Base-by-base conservation (phyloP, 2,888 invertebrate genomes). In the Allygus modestus region DNA sequence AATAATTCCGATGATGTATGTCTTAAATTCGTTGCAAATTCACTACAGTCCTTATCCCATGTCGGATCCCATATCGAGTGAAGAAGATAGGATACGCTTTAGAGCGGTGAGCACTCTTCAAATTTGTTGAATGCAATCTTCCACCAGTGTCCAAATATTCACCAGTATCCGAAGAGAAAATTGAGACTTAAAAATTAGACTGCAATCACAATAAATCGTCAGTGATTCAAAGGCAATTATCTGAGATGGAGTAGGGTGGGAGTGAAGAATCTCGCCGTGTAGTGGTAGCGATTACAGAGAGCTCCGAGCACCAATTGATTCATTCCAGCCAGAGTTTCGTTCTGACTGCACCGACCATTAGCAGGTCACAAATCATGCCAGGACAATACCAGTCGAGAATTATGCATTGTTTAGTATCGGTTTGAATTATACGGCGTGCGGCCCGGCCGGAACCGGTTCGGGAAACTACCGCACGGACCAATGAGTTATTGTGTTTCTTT, bases 331-430 rank as follows among this genome's bases (percentile, higher is more conserved):
- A 20, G 73, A 43, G 73, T 73, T 73, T 73, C 73, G 73, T 73
- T 43, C 73, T 73, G 73, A 73, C 41, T 73, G 73, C 73, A 73
- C 73, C 73, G 73, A 37, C 73, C 73, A 73, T 73, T 73, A 73
- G 41, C 73, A 73, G 73, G 73, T 73, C 37, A 73, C 73, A 73
- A 73, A 73, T 73, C 73, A 73, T 73, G 73, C 37, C 73, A 41
- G 73, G 73, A 73, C 73, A 73, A 73, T 73, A 73, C 73, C 43
- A 23, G 73, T 37, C 37, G 73, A 73, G 73, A 37, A 73, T 73
- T 73, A 73, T 73, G 73, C 73, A 73, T 73, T 73, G 73, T 73
- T 73, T 73, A 73, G 73, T 73, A 73, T 73, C 73, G 43, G 37
- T 73, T 73, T 73, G 73, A 73, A 73, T 73, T 73, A 73, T 73